Base-by-base conservation (phyloP, 1,140 invertebrate genomes). In the Atta cephalotes region DNA sequence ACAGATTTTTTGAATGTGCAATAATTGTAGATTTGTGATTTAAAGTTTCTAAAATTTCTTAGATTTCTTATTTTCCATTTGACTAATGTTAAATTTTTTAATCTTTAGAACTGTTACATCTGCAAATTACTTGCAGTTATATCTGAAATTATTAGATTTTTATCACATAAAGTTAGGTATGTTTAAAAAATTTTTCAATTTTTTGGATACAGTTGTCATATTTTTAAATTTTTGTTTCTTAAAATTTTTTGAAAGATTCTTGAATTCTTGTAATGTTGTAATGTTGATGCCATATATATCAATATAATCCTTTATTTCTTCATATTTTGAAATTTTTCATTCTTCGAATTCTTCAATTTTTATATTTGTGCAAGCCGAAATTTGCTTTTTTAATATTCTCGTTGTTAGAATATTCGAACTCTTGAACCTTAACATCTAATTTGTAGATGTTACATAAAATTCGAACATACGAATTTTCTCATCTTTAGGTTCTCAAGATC, bases 271-370 rank as follows among this genome's bases (percentile, higher is more conserved):
- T 14, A 72, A 28, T 72, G 45, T 82, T 82, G 5, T 14, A 72
- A 28, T 72, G 45, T 49, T 62, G 14, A 49, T 25, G 18, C 39
- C 31, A 77, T n/a, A 31, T 45, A 45, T 74, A 39, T 70, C 3
- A 39, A 39, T 39, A 3, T 12, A 35, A 79, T 51, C 14, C 16
- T 79, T 79, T 14, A 28, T 70, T 53, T 70, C 49, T 80, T 39
- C 1, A 80, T 31, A 21, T 25, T 35, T 66, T 56, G 9, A 31
- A 16, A 80, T 70, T 12, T 51, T 70, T 35, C 56, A 39, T 39
- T 80, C 14, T 39, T 35, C 6, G 6, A 70, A 70, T n/a, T 70
- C 9, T 80, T 80, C 45, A 39, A 58, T 81, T 81, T 51, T 53
- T 2, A 2, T 51, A 80, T 28, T 16, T 62, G 35, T 70, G 28